Conservation (phyloP, 2,113 vertebrate genomes). For the Myrmophylax atrothorax region DNA sequence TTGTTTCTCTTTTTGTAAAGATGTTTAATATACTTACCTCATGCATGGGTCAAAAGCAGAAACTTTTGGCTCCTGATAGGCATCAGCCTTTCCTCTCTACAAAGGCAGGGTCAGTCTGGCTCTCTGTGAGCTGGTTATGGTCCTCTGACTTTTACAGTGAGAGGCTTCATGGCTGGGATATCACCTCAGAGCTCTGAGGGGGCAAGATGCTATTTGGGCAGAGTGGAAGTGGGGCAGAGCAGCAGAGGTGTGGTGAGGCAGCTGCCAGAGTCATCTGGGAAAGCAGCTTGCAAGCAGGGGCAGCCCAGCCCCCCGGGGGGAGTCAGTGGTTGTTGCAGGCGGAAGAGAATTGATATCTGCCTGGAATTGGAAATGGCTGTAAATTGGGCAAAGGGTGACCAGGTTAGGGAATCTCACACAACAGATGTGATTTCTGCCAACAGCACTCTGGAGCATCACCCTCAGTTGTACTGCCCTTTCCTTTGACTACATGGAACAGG, state of each 20-base stretch:
- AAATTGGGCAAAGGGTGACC: neutral
- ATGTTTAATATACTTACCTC: neutral
- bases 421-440: neutral
- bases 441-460: neutral
- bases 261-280: neutral
- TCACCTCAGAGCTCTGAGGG: neutral
- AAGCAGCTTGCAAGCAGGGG: neutral
- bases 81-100: neutral
- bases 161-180: neutral
- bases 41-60: neutral
- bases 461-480: neutral
- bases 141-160: neutral
- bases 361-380: neutral
- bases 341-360: neutral
- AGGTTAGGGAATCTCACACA: neutral
- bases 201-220: neutral
- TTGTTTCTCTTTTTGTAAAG: neutral
- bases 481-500: rapidly evolving
- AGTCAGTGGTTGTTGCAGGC: neutral
- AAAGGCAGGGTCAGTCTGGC: neutral
- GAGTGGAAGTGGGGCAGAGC: neutral
- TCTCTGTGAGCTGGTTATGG: neutral
- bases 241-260: rapidly evolving
- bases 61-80: neutral
- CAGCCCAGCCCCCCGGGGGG: rapidly evolving